Conservation (phyloP, 2,113 vertebrate genomes). For the Plecotus auritus region DNA sequence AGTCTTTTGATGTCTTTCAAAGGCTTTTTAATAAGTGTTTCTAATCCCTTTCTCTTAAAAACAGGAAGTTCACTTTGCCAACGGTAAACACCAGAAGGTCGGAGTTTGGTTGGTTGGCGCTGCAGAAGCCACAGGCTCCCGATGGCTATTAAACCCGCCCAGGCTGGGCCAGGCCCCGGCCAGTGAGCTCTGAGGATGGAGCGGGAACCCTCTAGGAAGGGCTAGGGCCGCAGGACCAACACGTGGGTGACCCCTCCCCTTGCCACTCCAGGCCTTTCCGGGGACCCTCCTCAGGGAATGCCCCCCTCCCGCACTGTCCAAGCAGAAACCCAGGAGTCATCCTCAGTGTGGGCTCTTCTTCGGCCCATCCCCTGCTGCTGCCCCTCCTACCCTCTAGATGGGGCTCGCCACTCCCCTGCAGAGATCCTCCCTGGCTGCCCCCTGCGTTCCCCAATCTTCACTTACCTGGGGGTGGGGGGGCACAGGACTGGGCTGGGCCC, state of each 20-base stretch:
- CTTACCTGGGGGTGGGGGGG: fast-evolving
- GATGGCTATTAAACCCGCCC: background rate
- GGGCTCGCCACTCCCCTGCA: background rate
- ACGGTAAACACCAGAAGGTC: slow-evolving; percentile 59
- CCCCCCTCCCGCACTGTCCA: background rate
- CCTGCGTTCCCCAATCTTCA: background rate
- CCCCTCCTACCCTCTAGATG: background rate
- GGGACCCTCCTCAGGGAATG: background rate
- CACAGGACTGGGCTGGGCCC: background rate
- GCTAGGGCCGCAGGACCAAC: background rate
- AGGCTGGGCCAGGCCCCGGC: background rate
- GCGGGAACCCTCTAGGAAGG: fast-evolving
- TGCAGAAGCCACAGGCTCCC: background rate
- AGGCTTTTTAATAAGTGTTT: slow-evolving; percentile 73
- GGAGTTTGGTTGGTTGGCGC: background rate
- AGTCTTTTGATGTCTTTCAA: slow-evolving; percentile 74
- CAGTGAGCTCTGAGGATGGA: background rate
- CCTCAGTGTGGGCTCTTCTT: fast-evolving
- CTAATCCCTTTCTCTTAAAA: slow-evolving; percentile 74
- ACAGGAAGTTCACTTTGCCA: slow-evolving; percentile 67
- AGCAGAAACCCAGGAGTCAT: fast-evolving
- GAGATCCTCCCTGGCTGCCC: background rate
- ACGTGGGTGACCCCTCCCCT: fast-evolving
- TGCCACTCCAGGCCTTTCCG: fast-evolving
- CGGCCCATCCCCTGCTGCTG: fast-evolving